These are phyloP conservation scores for Drosophila rufa DNA, from an alignment of 1,140 invertebrate genomes.

Conservation along the genomic window DNA sequence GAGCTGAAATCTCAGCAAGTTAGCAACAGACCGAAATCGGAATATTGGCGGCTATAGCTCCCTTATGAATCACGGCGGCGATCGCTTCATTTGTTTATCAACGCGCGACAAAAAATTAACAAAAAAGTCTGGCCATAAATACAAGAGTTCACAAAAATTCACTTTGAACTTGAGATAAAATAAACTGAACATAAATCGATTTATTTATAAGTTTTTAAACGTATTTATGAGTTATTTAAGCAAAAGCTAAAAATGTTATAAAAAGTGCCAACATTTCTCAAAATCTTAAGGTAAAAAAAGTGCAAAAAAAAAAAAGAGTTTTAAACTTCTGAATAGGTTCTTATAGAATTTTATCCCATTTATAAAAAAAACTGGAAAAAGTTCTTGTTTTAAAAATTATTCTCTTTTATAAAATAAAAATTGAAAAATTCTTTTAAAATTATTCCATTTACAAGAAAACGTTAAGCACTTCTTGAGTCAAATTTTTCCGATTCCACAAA, in stretches of 20 bases:
- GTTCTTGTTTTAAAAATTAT: too few relatives aligned
- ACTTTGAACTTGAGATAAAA: constrained; percentile 12
- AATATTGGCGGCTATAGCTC: constrained; percentile 9
- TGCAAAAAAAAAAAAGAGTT: too few relatives aligned
- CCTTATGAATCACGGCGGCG: constrained; percentile 13
- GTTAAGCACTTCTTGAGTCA: neutral
- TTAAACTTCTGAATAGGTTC: too few relatives aligned
- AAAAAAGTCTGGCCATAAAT: neutral
- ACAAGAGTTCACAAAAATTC: neutral
- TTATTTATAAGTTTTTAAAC: neutral
- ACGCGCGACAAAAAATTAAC: neutral
- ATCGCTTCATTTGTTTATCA: constrained; percentile 25
- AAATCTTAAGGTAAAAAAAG: neutral
- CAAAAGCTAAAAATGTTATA: neutral
- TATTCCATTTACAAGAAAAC: too few relatives aligned
- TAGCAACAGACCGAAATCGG: constrained; percentile 40
- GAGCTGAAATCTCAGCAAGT: constrained; percentile 25
- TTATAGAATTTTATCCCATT: neutral
- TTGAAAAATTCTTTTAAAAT: too few relatives aligned
- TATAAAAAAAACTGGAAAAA: too few relatives aligned
- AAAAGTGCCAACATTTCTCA: neutral
- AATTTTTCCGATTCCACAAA: neutral
- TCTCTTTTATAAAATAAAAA: too few relatives aligned
- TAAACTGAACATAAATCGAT: neutral
- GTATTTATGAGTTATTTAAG: neutral